phyloP scores from a whole-genome alignment of 2,888 invertebrate species.

The Amorpha juglandis region DNA sequence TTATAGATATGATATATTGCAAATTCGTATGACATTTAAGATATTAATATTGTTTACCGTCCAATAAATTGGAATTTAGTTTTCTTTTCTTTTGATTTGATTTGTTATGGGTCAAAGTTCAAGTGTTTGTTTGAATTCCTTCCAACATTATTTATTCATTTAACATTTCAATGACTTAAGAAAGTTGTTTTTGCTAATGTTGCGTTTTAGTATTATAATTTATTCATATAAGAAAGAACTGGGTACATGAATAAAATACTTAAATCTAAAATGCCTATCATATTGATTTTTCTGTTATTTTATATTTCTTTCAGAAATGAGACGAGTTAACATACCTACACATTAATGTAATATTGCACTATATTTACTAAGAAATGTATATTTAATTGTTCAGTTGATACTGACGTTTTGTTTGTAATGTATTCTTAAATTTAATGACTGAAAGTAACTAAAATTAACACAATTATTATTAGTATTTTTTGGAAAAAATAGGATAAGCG shows the following conservation, averaged over 20 bases:
- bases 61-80: slow-evolving; percentile 5
- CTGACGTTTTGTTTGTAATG: too few relatives aligned
- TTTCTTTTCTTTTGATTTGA: slow-evolving; percentile 27
- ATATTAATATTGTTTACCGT: background rate
- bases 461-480: too few relatives aligned
- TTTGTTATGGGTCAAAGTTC: slow-evolving; percentile 5
- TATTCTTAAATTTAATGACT: too few relatives aligned
- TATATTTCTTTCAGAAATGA: too few relatives aligned
- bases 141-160: slow-evolving; percentile 15
- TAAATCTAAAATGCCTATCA: too few relatives aligned
- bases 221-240: background rate
- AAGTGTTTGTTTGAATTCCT: slow-evolving; percentile 1
- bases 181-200: slow-evolving; percentile 14
- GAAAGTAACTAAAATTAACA: too few relatives aligned
- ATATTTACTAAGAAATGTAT: too few relatives aligned
- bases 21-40: background rate
- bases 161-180: slow-evolving; percentile 5
- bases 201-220: background rate
- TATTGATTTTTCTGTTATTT: too few relatives aligned
- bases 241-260: background rate
- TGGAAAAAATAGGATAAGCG: too few relatives aligned
- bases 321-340: too few relatives aligned
- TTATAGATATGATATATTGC: background rate
- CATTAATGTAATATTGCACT: too few relatives aligned
- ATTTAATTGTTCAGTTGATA: too few relatives aligned